phyloP scores from a whole-genome alignment of 2,888 invertebrate genomes.

The Macropis europaea region DNA sequence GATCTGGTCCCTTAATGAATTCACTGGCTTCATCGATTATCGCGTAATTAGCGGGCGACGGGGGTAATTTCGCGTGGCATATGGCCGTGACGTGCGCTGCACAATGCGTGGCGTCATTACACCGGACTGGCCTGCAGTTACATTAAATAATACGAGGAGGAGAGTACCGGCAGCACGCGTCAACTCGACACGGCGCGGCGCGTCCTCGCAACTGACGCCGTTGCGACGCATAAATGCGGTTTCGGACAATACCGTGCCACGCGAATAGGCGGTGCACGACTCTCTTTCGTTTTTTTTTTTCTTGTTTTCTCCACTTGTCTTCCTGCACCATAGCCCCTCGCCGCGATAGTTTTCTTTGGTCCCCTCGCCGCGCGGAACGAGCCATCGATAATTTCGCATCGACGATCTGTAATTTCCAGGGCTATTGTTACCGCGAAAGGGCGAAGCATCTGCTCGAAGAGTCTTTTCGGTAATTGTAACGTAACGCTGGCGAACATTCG shows the following conservation, averaged over 20 bases:
- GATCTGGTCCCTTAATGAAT: conserved; percentile 66
- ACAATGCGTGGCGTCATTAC: conserved; percentile 69
- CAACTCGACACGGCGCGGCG: conserved; percentile 46
- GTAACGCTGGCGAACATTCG: no score
- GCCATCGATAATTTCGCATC: conserved; percentile 70
- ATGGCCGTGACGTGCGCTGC: conserved; percentile 74
- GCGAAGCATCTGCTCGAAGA: conserved; percentile 74
- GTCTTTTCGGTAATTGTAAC: no score
- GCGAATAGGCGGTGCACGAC: conserved; percentile 49
- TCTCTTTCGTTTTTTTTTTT: conserved; percentile 45
- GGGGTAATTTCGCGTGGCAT: conserved; percentile 74
- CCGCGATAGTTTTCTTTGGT: conserved; percentile 34
- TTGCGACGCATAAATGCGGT: conserved; percentile 68
- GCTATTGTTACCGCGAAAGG: conserved; percentile 68
- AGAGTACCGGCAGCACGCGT: conserved; percentile 70
- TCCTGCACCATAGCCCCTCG: no score
- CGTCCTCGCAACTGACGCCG: conserved; percentile 72
- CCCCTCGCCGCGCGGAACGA: conserved; percentile 48
- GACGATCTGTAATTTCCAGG: conserved; percentile 72
- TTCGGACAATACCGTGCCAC: conserved; percentile 71
- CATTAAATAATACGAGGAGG: conserved; percentile 66
- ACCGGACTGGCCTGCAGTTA: conserved; percentile 68
- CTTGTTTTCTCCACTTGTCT: conserved; percentile 36
- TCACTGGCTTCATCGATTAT: conserved; percentile 69
- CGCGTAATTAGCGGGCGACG: conserved; percentile 73